Percentiles rank a stretch among this genome's conserved stretches.
Conservation (phyloP, 2,888 invertebrate species). For the Drosophila putrida region DNA sequence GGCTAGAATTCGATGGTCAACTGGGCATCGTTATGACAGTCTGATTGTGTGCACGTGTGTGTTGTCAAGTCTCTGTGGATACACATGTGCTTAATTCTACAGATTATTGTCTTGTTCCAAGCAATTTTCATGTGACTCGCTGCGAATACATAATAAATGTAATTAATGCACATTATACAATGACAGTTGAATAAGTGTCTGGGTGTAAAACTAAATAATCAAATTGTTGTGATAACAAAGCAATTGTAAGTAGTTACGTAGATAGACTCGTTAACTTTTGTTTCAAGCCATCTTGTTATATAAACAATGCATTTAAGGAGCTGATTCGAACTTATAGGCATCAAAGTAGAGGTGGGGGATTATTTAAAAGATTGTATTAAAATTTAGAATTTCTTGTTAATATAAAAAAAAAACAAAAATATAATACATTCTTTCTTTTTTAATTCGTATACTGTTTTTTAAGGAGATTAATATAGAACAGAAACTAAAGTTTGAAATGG, state of each 20-base stretch:
- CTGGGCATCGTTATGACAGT: slow-evolving; percentile 21
- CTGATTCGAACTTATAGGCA: not conserved
- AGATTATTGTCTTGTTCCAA: slow-evolving; percentile 4
- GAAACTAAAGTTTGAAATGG: not conserved
- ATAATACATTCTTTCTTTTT: no score
- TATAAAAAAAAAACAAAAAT: no score
- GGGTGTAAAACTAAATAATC: slow-evolving; percentile 10
- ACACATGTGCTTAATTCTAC: slow-evolving; percentile 18
- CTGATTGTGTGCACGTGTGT: not conserved
- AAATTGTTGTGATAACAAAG: slow-evolving; percentile 11
- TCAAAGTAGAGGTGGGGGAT: not conserved
- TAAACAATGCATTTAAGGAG: not conserved
- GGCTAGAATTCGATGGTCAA: slow-evolving; percentile 18
- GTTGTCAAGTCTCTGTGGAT: not conserved
- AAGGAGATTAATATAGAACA: no score
- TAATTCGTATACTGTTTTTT: no score
- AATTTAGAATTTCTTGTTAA: no score
- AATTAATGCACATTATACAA: slow-evolving; percentile 21
- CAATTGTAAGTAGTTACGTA: not conserved
- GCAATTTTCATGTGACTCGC: slow-evolving; percentile 11
- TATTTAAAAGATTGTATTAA: no score
- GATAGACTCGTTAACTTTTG: not conserved
- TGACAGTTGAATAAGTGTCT: slow-evolving; percentile 7
- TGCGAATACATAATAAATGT: slow-evolving; percentile 47
- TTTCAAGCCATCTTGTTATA: not conserved